A percentile compares a stretch with the other conserved stretches of the same genome.
Evolutionary conservation across 2,113 vertebrate genomes (phyloP).

Genomic region (Suricata suricatta): DNA sequence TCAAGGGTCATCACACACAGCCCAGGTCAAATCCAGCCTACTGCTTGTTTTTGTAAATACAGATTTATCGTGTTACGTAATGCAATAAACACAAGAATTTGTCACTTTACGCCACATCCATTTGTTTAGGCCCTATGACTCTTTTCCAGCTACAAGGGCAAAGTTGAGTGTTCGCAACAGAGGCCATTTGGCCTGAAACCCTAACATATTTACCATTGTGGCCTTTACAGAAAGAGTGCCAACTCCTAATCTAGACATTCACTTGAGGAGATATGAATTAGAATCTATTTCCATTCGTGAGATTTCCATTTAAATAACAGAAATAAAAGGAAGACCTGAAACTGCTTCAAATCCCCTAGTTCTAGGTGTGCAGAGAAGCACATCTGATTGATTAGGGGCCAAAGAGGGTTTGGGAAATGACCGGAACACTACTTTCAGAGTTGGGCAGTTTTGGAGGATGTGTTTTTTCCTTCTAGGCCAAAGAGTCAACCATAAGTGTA

Average conservation of each 20-base stretch:
- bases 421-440: background rate
- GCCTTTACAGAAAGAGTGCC: background rate
- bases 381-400: background rate
- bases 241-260: too few species aligned
- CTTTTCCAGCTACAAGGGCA: background rate
- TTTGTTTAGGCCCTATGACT: background rate
- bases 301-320: background rate
- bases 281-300: background rate
- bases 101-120: background rate
- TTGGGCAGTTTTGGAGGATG: background rate
- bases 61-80: background rate
- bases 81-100: too few species aligned
- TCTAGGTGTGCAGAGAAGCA: background rate
- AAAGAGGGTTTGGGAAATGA: background rate
- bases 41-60: background rate
- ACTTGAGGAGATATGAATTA: background rate
- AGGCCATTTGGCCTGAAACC: background rate
- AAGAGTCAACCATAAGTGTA: accelerated
- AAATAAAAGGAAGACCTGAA: background rate
- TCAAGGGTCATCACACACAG: background rate
- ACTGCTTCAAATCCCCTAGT: background rate
- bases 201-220: background rate
- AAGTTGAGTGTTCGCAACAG: background rate
- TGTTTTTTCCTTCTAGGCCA: background rate
- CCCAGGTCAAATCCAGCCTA: background rate